A percentile compares a stretch with the other conserved stretches of the same genome.
Evolutionary conservation across 2,113 vertebrate species (phyloP).

Genomic region (Tonatia bakeri): DNA sequence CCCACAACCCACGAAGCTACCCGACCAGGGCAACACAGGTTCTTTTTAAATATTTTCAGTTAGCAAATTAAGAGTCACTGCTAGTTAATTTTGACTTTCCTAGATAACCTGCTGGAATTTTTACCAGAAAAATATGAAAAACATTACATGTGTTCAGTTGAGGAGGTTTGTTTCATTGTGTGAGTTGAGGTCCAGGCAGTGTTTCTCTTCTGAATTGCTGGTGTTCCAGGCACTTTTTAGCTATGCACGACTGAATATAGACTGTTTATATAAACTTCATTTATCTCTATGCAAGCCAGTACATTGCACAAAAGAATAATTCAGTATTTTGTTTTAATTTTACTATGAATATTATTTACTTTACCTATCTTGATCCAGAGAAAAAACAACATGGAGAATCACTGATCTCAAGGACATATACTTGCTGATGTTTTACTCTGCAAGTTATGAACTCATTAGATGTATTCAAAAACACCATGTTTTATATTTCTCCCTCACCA

Average conservation of each 20-base stretch:
- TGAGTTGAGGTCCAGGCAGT: background rate
- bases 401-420: background rate
- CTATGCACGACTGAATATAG: background rate
- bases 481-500: background rate
- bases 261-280: background rate
- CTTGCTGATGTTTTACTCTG: background rate
- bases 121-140: background rate
- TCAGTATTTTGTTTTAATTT: slow-evolving; percentile 20
- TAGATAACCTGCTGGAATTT: background rate
- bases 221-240: background rate
- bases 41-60: background rate
- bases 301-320: background rate
- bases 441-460: background rate
- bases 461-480: background rate
- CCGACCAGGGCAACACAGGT: background rate
- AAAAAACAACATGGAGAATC: background rate
- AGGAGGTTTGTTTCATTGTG: background rate
- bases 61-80: background rate
- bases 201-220: background rate
- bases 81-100: background rate
- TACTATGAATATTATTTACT: background rate
- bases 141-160: background rate
- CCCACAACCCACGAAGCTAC: too few relatives aligned
- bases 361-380: background rate
- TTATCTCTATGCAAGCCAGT: background rate